Evolutionary conservation across 2,113 vertebrate species (phyloP).

Genomic region (Seriola aureovittata): DNA sequence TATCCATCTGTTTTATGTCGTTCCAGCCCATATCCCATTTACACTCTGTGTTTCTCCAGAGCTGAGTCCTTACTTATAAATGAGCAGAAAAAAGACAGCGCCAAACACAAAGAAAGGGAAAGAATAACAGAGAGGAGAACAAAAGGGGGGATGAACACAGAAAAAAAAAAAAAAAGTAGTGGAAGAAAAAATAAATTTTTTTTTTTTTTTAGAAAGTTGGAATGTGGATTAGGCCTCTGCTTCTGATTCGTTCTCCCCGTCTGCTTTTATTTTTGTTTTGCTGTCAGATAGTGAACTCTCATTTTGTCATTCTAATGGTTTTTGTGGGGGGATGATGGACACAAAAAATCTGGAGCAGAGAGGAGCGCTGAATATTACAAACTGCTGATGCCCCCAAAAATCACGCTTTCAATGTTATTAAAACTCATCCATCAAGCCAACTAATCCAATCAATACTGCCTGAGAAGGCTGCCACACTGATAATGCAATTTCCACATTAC

Average conservation of each 20-base stretch:
- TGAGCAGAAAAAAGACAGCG: conserved; percentile 32
- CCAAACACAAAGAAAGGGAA: conserved; percentile 1
- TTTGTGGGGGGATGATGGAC: conserved; percentile 16
- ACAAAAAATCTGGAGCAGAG: conserved; percentile 21
- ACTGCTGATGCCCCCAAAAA: conserved; percentile 67
- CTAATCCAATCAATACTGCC: conserved; percentile 69
- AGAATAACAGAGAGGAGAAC: neutral
- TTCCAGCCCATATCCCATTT: conserved; percentile 72
- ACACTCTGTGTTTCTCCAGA: conserved; percentile 51
- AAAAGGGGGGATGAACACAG: neutral
- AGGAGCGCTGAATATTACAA: conserved; percentile 37
- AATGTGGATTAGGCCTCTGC: conserved; percentile 1
- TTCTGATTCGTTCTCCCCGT: neutral
- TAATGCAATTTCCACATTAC: conserved; percentile 66
- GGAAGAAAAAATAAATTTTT: neutral
- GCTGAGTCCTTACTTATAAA: conserved; percentile 55
- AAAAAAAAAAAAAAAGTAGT: neutral
- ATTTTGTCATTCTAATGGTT: conserved; percentile 21
- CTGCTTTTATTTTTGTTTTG: conserved; percentile 4
- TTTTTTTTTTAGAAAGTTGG: neutral
- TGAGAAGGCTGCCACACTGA: conserved; percentile 53
- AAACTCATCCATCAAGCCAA: conserved; percentile 73
- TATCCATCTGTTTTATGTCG: conserved; percentile 69
- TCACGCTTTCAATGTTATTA: conserved; percentile 72
- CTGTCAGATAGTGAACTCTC: conserved; percentile 21